A percentile compares a stretch with the other conserved stretches of the same genome.
Evolutionary conservation across 2,113 vertebrate genomes (phyloP).

Genomic region (Oceanodroma tethys): DNA sequence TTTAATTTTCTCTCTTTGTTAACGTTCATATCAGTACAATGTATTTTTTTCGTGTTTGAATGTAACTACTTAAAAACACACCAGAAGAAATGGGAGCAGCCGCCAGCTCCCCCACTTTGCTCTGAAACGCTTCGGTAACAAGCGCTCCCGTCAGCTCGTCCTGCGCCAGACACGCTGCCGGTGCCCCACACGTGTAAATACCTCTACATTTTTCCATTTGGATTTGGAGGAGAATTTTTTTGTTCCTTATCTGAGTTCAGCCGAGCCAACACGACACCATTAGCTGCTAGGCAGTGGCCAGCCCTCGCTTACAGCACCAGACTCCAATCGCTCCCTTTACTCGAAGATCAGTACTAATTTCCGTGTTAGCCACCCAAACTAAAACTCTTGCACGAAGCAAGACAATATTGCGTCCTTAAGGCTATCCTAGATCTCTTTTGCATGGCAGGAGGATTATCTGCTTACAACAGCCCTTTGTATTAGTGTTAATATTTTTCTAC

Average conservation of each 20-base stretch:
- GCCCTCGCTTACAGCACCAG: background rate
- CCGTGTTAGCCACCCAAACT: background rate
- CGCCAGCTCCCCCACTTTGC: background rate
- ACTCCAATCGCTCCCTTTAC: background rate
- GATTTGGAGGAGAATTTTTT: background rate
- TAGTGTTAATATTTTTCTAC: background rate
- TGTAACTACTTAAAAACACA: background rate
- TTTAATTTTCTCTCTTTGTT: background rate
- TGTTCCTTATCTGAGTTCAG: background rate
- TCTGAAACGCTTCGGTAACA: background rate
- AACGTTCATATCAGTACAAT: background rate
- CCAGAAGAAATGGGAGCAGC: background rate
- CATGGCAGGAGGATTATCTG: background rate
- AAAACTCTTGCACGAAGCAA: background rate
- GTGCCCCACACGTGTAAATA: background rate
- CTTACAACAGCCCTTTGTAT: background rate
- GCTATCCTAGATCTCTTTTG: background rate
- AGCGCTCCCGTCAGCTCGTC: background rate
- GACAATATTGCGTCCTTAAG: background rate
- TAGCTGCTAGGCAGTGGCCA: background rate
- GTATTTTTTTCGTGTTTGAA: background rate
- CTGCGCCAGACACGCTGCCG: accelerated
- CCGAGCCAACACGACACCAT: background rate
- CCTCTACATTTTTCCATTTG: background rate
- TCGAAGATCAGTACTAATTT: background rate